A percentile compares a stretch with the other conserved stretches of the same genome.
These are phyloP conservation scores for Siniperca scherzeri DNA, from an alignment of 2,797 vertebrate species.

Conservation along the genomic window DNA sequence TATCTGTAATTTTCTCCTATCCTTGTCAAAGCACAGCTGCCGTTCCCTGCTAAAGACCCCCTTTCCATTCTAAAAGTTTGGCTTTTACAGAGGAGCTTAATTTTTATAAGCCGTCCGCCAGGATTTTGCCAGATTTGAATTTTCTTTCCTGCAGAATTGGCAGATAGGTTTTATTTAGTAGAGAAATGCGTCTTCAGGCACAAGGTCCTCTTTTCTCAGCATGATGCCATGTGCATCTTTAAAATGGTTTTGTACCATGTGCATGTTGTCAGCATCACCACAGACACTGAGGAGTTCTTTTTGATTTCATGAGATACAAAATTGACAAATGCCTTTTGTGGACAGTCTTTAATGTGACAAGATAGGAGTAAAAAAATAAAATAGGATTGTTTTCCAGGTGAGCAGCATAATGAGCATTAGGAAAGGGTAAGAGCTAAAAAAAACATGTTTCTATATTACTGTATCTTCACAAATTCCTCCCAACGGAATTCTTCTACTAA, in stretches of 20 bases:
- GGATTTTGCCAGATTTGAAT: constrained; percentile 54
- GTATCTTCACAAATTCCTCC: background rate
- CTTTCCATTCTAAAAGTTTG: constrained; percentile 37
- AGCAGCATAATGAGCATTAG: background rate
- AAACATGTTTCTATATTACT: background rate
- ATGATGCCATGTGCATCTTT: constrained; percentile 42
- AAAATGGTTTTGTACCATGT: constrained; percentile 44
- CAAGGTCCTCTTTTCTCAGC: constrained; percentile 30
- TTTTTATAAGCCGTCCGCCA: constrained; percentile 47
- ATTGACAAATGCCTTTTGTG: constrained; percentile 6
- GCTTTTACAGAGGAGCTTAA: constrained; percentile 45
- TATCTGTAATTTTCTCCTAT: constrained; percentile 34
- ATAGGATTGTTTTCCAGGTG: background rate
- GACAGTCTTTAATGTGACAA: background rate
- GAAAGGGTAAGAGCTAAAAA: background rate
- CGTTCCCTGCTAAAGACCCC: constrained; percentile 17
- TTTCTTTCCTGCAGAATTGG: constrained; percentile 32
- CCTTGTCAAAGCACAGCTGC: constrained; percentile 41
- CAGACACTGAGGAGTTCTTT: constrained; percentile 19
- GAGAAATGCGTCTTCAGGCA: constrained; percentile 44
- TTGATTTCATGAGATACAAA: constrained; percentile 22
- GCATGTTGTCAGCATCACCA: constrained; percentile 39
- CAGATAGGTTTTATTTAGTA: constrained; percentile 60
- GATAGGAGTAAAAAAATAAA: background rate
- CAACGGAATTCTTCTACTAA: background rate